A percentile compares a stretch with the other conserved stretches of the same genome.
phyloP scores from a whole-genome alignment of 2,797 vertebrate genomes.

The Enoplosus armatus region DNA sequence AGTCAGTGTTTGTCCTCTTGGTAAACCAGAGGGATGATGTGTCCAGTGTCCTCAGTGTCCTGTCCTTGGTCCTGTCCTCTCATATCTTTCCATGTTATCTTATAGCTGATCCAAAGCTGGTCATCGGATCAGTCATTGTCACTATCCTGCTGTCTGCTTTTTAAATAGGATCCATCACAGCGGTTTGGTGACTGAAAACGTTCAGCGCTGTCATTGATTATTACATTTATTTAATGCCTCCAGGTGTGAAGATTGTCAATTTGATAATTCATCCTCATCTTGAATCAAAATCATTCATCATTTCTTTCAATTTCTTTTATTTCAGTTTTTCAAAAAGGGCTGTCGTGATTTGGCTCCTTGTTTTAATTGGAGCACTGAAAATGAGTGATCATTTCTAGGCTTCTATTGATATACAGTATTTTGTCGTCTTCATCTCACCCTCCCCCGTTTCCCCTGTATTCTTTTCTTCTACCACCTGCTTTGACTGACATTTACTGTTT shows the following conservation, averaged over 20 bases:
- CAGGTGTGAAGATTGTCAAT: constrained; percentile 10
- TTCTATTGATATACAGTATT: not conserved
- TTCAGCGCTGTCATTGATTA: not conserved
- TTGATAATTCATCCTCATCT: too few relatives aligned
- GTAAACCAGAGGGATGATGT: not conserved
- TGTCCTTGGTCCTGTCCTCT: constrained; percentile 27
- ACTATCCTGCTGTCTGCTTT: not conserved
- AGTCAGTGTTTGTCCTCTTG: constrained; percentile 11
- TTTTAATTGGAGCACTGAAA: constrained; percentile 1
- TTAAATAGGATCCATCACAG: constrained; percentile 3
- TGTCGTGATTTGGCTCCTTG: not conserved
- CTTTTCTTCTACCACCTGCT: constrained; percentile 42
- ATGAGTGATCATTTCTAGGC: not conserved
- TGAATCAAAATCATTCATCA: not conserved
- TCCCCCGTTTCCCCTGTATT: not conserved
- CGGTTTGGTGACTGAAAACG: not conserved
- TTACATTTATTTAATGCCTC: not conserved
- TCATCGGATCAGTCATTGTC: too few relatives aligned
- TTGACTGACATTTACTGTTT: not conserved
- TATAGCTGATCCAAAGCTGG: not conserved
- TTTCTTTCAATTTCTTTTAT: not conserved
- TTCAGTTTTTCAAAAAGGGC: not conserved
- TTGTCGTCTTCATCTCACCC: constrained; percentile 3
- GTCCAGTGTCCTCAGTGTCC: constrained; percentile 31
- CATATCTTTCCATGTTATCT: constrained; percentile 2